These are phyloP conservation scores for Sesamia inferens DNA, from an alignment of 2,888 invertebrate genomes.

Conservation along the genomic window DNA sequence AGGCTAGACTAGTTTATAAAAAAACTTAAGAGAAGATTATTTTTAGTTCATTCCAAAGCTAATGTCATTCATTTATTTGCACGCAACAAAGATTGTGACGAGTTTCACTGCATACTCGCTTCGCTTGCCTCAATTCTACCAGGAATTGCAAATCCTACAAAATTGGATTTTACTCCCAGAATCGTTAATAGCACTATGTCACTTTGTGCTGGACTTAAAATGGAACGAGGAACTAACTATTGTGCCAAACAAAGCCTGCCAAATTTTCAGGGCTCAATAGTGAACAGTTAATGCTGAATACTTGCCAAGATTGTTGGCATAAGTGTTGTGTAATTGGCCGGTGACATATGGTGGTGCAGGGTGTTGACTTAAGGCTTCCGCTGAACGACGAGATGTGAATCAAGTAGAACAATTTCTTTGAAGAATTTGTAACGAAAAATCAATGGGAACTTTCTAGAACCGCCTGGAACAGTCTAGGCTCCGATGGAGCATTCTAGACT, in stretches of 20 bases:
- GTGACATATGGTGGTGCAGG: not conserved
- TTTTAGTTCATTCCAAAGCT: not conserved
- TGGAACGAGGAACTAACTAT: not conserved
- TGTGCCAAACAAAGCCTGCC: conserved; percentile 17
- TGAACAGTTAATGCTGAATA: not conserved
- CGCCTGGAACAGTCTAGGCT: too few relatives aligned
- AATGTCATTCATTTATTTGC: not conserved
- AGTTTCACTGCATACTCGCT: not conserved
- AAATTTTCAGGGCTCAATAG: conserved; percentile 17
- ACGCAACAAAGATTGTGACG: not conserved
- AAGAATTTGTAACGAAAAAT: too few relatives aligned
- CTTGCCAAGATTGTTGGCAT: conserved; percentile 32
- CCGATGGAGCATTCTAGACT: too few relatives aligned
- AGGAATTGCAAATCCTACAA: conserved; percentile 12
- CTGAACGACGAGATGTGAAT: too few relatives aligned
- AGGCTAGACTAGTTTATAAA: too few relatives aligned
- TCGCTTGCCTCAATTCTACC: not conserved
- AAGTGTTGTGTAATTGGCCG: not conserved
- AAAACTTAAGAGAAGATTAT: too few relatives aligned
- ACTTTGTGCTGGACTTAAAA: not conserved
- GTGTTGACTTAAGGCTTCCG: not conserved
- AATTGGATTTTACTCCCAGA: not conserved
- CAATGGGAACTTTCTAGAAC: too few relatives aligned
- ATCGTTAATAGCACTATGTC: not conserved
- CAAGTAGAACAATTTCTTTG: too few relatives aligned